Percentiles rank a stretch among this genome's conserved stretches.
These are phyloP conservation scores for Linurgus olivaceus DNA, from an alignment of 2,797 vertebrate genomes.

Conservation along the genomic window DNA sequence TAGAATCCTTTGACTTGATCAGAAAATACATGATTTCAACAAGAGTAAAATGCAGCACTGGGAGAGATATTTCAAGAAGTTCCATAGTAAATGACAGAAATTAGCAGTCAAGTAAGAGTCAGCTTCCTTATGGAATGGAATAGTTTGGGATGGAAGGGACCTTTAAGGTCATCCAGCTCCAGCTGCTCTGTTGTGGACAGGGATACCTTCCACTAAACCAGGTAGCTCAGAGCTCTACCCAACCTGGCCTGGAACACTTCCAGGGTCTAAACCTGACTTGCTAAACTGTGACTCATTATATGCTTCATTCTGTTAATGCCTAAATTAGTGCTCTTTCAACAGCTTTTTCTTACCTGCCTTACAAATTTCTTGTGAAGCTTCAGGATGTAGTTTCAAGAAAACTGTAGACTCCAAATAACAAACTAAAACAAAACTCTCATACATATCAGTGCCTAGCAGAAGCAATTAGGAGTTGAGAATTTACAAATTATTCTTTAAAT, in stretches of 20 bases:
- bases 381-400: neutral
- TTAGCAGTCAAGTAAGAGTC: neutral
- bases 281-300: neutral
- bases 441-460: neutral
- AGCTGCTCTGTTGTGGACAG: neutral
- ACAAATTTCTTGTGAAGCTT: neutral
- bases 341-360: neutral
- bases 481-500: neutral
- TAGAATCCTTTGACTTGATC: constrained; percentile 27
- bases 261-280: neutral
- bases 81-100: neutral
- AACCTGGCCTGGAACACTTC: neutral
- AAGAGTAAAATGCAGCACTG: constrained; percentile 4
- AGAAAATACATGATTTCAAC: constrained; percentile 41
- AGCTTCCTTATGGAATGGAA: neutral
- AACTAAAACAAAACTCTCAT: neutral
- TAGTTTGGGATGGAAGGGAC: neutral
- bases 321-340: neutral
- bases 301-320: neutral
- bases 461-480: neutral
- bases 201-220: neutral
- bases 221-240: neutral
- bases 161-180: neutral
- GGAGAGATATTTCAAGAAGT: neutral
- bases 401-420: neutral